Evolutionary conservation across 2,113 vertebrate genomes (phyloP), one percentile per base, ranked within the genome.

Genomic region (Gasterosteus nipponicus): DNA sequence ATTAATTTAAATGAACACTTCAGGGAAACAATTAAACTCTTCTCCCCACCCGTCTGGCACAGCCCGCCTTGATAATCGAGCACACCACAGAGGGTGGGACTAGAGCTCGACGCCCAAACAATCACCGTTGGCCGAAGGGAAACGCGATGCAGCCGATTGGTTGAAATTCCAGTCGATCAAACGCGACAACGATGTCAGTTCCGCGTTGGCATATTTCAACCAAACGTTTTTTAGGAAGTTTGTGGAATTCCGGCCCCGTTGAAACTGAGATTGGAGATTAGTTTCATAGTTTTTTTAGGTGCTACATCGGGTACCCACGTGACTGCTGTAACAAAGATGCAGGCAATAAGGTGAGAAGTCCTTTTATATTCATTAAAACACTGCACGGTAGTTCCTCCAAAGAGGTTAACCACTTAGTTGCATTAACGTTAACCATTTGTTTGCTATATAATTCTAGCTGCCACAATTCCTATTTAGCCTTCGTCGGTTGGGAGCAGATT

Each of bases 261-360:
- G 12, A 38, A 16, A 1, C 2, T 1, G 10, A 59, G 14, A 22
- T 22, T 18, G 0, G 6, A 46, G 1, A 9, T 10, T 57, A 10
- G 15, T 39, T 38, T 56, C 6, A 14, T 26, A 3, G 3, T 10
- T 11, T 10, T 22, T 26, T 63, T 12, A 1, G 2, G 10, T 15
- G 6, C 14, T 3, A 35, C 29, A 11, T 31, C 5, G 26, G 11
- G 4, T 10, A 9, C 2, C 1, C 2, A 11, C 0, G 0, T 57
- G 33, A 15, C n/a, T 10, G 14, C 12, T 58, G 51, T 7, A 5
- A 60, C 33, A 0, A 22, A 64, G 1, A 91, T 91, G 91, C 62
- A 84, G 22, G 0, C 53, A 29, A 8, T 90, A 46, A 89, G 89
- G 91, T 92, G 18, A 80, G 77, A 0, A 19, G 1, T 12, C 2